A percentile compares a stretch with the other conserved stretches of the same genome.
Evolutionary conservation across 2,113 vertebrate genomes (phyloP).

Genomic region (Calyptomena viridis): DNA sequence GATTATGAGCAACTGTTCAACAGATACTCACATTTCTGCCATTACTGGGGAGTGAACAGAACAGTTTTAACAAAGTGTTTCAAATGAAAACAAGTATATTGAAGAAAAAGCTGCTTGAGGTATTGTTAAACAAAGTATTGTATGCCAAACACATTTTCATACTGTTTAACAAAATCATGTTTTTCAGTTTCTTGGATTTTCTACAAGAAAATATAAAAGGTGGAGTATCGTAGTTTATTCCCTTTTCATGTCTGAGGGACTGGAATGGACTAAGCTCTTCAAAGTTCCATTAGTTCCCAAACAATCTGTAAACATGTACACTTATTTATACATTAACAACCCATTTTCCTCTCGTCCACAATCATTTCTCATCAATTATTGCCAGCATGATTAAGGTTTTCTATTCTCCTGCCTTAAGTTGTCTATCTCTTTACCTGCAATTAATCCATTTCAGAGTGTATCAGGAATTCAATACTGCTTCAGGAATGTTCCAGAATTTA

Average conservation of each 20-base stretch:
- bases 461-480: conserved; percentile 53
- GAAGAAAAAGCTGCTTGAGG: not conserved
- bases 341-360: not conserved
- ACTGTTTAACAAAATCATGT: not conserved
- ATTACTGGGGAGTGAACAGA: not conserved
- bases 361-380: not conserved
- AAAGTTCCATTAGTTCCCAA: not conserved
- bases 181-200: not conserved
- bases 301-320: not conserved
- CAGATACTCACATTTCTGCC: not conserved
- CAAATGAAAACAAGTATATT: not conserved
- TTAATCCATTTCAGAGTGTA: conserved; percentile 12
- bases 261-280: not conserved
- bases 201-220: not conserved
- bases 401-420: not conserved
- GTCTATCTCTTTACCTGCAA: not conserved
- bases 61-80: not conserved
- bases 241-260: not conserved
- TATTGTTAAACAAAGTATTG: not conserved
- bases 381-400: not conserved
- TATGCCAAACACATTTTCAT: not conserved
- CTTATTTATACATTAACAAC: not conserved
- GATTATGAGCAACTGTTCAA: not conserved
- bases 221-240: not conserved
- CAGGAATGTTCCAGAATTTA: conserved; percentile 31